Base-by-base conservation (phyloP, 1,140 invertebrate genomes). In the Diploscapter pachys region DNA sequence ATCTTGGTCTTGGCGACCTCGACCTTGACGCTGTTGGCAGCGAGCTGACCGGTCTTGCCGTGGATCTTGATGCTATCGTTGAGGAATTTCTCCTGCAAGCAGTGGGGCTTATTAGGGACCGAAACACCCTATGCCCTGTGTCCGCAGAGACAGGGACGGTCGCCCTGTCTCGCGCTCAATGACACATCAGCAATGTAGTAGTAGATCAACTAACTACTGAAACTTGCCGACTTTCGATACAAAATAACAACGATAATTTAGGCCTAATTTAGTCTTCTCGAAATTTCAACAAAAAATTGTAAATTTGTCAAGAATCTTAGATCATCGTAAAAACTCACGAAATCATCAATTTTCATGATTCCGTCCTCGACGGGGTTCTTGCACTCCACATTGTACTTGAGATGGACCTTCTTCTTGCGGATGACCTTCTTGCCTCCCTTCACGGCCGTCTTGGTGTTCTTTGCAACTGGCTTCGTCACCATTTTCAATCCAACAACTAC, bases 361-460 rank as follows among this genome's bases (percentile, higher is more conserved):
- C 93, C 95, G 89, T 99, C 97, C 88, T 99, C 97, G 66, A 96
- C 95, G 56, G 97, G 97, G 88, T 98, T 94, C 76, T 94, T 98
- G 89, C 96, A 99, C 87, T 99, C 96, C 86, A 99, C 92, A 68
- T 90, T 90, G 86, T 95, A 99, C 81, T 92, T 94, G n/a, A 95
- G 87, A 6, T 90, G 90, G 4, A 92, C 91, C 89, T 95, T 94
- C 90, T 97, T 97, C 89, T 95, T 93, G 11, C 70, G 61, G 50
- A 71, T 69, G 66, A 11, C 56, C 63, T 64, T 64, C 68, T 76
- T 69, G 65, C 61, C 9, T 48, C 64, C 56, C 73, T 75, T 75
- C 54, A 67, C 56, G 50, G 52, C 53, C 75, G 71, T 76, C 68
- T 76, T 69, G 63, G 75, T 9, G 11, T 51, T 63, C 75, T 76